A percentile compares a stretch with the other conserved stretches of the same genome.
These are phyloP conservation scores for Mola mola DNA, from an alignment of 2,113 vertebrate species.

Conservation along the genomic window DNA sequence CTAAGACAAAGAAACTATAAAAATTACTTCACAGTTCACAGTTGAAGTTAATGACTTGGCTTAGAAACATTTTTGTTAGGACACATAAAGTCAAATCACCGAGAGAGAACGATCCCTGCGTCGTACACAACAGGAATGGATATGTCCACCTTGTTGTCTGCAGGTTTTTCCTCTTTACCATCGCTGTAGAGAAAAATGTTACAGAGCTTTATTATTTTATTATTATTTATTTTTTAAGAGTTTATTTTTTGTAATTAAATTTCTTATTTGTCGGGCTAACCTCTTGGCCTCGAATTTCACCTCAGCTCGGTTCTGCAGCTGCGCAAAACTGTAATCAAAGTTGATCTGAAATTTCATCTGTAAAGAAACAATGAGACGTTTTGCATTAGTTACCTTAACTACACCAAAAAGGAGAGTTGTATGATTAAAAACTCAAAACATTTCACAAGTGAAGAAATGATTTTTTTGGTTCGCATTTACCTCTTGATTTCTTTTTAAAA, in stretches of 20 bases:
- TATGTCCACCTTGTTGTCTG: constrained; percentile 83
- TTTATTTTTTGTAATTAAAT: too few species aligned
- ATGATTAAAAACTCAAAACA: background rate
- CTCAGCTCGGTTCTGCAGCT: constrained; percentile 79
- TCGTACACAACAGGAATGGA: constrained; percentile 85
- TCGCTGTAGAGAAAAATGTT: constrained; percentile 82
- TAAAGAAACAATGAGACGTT: constrained; percentile 21
- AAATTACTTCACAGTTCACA: background rate
- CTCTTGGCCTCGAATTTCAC: constrained; percentile 85
- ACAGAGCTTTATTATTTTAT: background rate
- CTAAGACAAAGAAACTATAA: constrained; percentile 67
- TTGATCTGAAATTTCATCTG: constrained; percentile 87
- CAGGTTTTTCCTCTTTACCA: constrained; percentile 80
- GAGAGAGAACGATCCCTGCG: constrained; percentile 86
- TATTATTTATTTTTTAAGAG: background rate
- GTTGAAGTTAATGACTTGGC: background rate
- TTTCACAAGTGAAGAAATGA: background rate
- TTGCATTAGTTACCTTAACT: background rate
- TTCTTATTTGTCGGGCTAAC: constrained; percentile 62
- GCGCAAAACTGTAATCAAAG: constrained; percentile 89
- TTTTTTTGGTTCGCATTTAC: constrained; percentile 76
- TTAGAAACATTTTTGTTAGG: background rate
- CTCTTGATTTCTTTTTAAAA: constrained; percentile 82
- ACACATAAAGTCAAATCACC: constrained; percentile 69
- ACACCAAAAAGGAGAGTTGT: background rate